Evolutionary conservation across 2,888 invertebrate genomes (phyloP).

Genomic region (Oscheius sp.): DNA sequence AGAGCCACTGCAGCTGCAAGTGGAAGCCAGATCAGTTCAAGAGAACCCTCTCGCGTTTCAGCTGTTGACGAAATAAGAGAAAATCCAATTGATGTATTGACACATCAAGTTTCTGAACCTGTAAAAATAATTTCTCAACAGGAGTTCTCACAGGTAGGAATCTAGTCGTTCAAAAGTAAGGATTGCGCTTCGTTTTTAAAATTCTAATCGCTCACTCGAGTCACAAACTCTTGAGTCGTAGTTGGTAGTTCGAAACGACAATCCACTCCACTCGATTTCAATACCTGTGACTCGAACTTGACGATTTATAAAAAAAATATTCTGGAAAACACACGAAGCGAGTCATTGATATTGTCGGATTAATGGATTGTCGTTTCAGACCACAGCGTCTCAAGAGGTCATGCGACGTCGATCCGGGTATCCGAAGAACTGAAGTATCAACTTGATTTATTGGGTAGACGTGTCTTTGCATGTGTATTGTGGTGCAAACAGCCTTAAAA

Average conservation of each 20-base stretch:
- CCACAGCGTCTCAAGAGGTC: slow-evolving; percentile 1
- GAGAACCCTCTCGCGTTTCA: slow-evolving; percentile 12
- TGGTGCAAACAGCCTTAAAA: neutral
- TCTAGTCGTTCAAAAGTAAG: neutral
- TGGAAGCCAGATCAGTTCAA: neutral
- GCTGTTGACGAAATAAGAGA: slow-evolving; percentile 15
- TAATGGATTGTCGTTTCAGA: slow-evolving; percentile 17
- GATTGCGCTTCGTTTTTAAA: neutral
- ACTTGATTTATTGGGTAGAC: neutral
- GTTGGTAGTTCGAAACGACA: slow-evolving; percentile 18
- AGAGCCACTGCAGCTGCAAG: slow-evolving; percentile 12
- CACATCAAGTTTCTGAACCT: neutral
- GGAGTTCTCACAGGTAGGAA: neutral
- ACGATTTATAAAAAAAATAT: neutral
- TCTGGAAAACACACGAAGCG: neutral
- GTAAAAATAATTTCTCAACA: neutral
- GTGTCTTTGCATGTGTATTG: neutral
- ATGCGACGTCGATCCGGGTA: slow-evolving; percentile 25
- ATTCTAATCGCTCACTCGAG: neutral
- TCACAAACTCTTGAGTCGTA: slow-evolving; percentile 16
- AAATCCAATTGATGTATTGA: neutral
- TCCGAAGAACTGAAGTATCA: neutral
- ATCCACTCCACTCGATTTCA: slow-evolving; percentile 20
- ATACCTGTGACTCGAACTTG: slow-evolving; percentile 17
- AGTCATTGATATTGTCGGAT: slow-evolving; percentile 9